Percentiles rank a stretch among this genome's conserved stretches.
Evolutionary conservation across 2,113 vertebrate genomes (phyloP).

Genomic region (Syngnathus typhle): DNA sequence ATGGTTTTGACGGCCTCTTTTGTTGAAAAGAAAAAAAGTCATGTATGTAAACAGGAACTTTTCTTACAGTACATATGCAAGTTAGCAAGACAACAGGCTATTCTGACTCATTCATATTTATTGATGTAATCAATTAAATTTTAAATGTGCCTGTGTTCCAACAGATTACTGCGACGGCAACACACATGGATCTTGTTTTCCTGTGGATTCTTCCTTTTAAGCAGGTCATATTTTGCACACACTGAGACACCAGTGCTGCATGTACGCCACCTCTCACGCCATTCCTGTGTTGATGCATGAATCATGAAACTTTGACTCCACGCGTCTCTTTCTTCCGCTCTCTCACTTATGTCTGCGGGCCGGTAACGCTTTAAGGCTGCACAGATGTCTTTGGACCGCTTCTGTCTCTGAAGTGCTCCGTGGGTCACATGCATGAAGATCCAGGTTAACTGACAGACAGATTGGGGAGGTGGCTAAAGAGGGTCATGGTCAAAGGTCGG

Average conservation of each 20-base stretch:
- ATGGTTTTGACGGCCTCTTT: background rate
- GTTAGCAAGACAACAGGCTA: background rate
- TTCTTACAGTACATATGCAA: background rate
- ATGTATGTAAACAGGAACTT: background rate
- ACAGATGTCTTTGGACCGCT: slow-evolving; percentile 55
- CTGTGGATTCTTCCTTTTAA: slow-evolving; percentile 34
- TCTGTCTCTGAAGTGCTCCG: slow-evolving; percentile 60
- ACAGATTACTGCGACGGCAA: slow-evolving; percentile 2
- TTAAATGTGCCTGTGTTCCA: background rate
- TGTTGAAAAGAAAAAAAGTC: background rate
- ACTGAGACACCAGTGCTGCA: slow-evolving; percentile 15
- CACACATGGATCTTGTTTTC: slow-evolving; percentile 32
- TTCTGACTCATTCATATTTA: background rate
- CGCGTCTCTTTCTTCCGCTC: slow-evolving; percentile 33
- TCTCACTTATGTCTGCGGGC: slow-evolving; percentile 1
- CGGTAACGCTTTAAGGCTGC: slow-evolving; percentile 58
- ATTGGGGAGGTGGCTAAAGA: slow-evolving; percentile 34
- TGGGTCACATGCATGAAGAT: slow-evolving; percentile 55
- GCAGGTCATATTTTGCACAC: slow-evolving; percentile 20
- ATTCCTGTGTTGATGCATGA: slow-evolving; percentile 58
- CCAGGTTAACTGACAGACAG: slow-evolving; percentile 61
- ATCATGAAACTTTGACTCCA: slow-evolving; percentile 42
- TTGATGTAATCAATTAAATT: background rate
- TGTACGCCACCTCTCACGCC: slow-evolving; percentile 40
- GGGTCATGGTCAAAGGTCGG: slow-evolving; percentile 52